Evolutionary conservation across 2,888 invertebrate species (phyloP).

Genomic region (Raillietiella orientalis): DNA sequence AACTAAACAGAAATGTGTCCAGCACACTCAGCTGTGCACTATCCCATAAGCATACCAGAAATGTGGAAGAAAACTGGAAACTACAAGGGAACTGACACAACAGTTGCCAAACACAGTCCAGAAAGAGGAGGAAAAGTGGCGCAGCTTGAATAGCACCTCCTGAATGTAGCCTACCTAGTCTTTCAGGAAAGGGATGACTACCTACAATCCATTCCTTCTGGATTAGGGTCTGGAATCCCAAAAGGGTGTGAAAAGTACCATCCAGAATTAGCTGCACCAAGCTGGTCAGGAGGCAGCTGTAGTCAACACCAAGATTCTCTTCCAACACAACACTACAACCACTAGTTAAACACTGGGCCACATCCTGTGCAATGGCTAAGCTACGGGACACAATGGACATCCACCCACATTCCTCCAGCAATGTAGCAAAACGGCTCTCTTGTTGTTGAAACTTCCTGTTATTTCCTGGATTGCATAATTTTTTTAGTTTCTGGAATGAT

Average conservation of each 20-base stretch:
- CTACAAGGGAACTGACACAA: slow-evolving; percentile 51
- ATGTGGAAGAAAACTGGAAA: slow-evolving; percentile 74
- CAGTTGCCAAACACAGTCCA: slow-evolving; percentile 81
- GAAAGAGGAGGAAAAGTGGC: slow-evolving; percentile 58
- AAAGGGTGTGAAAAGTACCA: slow-evolving; percentile 40
- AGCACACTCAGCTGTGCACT: slow-evolving; percentile 54
- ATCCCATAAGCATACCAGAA: slow-evolving; percentile 74
- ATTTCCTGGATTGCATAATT: too few species aligned
- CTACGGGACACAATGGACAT: too few species aligned
- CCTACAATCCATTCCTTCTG: slow-evolving; percentile 84
- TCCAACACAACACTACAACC: too few species aligned
- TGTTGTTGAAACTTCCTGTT: too few species aligned
- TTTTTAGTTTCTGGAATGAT: too few species aligned
- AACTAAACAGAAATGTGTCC: slow-evolving; percentile 74
- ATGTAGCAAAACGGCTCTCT: too few species aligned
- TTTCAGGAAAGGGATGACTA: slow-evolving; percentile 51
- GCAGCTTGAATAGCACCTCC: neutral
- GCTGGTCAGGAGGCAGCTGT: slow-evolving; percentile 54
- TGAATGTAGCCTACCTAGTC: slow-evolving; percentile 8
- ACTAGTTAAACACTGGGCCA: too few species aligned
- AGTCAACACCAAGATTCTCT: too few species aligned
- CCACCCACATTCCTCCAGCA: too few species aligned
- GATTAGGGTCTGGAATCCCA: slow-evolving; percentile 59
- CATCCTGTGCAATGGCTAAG: too few species aligned
- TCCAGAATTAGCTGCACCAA: slow-evolving; percentile 60